A percentile compares a stretch with the other conserved stretches of the same genome.
phyloP scores from a whole-genome alignment of 2,797 vertebrate species.

The Aeoliscus strigatus region DNA sequence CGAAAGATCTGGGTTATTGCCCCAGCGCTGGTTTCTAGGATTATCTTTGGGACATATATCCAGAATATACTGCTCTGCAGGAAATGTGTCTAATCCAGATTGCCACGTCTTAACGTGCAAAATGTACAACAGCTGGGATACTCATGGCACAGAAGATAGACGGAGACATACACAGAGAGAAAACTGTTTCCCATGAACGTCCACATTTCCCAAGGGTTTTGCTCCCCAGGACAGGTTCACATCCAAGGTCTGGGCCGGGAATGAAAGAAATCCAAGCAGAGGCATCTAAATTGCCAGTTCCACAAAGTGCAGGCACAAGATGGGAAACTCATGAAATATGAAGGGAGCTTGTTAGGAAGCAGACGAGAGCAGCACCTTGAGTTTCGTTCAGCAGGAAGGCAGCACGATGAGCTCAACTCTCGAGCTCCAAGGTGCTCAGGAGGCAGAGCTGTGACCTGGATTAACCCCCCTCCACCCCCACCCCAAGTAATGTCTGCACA shows the following conservation, averaged over 20 bases:
- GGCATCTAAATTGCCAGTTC: constrained; percentile 72
- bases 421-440: constrained; percentile 29
- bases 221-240: constrained; percentile 65
- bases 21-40: no score
- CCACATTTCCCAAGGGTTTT: constrained; percentile 53
- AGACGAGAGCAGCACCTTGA: constrained; percentile 14
- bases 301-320: constrained; percentile 43
- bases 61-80: neutral
- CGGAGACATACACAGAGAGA: constrained; percentile 25
- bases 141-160: constrained; percentile 18
- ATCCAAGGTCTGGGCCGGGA: constrained; percentile 46
- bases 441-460: constrained; percentile 26
- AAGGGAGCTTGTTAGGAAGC: constrained; percentile 5
- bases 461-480: constrained; percentile 18
- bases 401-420: constrained; percentile 15
- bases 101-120: no score
- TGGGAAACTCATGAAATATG: constrained; percentile 19
- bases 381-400: no score
- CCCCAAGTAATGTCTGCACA: constrained; percentile 25
- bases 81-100: constrained; percentile 1
- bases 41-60: no score
- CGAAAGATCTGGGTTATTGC: no score
- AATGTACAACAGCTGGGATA: no score
- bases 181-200: constrained; percentile 67
- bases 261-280: constrained; percentile 53